Evolutionary conservation across 1,140 invertebrate genomes (phyloP).

Genomic region (Leguminivora glycinivorella): DNA sequence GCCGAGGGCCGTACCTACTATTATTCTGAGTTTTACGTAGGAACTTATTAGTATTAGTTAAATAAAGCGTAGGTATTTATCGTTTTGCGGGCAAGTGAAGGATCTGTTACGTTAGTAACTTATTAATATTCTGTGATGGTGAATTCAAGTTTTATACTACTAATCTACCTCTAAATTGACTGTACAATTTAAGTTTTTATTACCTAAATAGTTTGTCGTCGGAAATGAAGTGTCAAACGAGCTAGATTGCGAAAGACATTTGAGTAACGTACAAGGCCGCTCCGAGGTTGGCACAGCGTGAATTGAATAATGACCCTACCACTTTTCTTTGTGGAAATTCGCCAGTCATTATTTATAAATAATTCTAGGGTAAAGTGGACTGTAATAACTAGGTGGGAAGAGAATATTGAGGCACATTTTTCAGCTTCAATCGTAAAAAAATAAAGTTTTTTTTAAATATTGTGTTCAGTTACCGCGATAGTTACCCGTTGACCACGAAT

Average conservation of each 20-base stretch:
- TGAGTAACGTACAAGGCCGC: slow-evolving; percentile 1
- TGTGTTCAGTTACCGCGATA: too few relatives aligned
- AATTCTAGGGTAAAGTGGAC: slow-evolving; percentile 28
- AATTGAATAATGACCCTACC: slow-evolving; percentile 37
- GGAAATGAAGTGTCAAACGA: slow-evolving; percentile 1
- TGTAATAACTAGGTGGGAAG: slow-evolving; percentile 29
- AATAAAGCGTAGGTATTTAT: too few relatives aligned
- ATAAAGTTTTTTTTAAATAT: neutral
- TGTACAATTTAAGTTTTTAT: neutral
- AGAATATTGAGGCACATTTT: neutral
- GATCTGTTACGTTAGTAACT: too few relatives aligned
- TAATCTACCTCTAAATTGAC: too few relatives aligned
- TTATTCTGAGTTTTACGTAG: too few relatives aligned
- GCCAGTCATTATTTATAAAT: slow-evolving; percentile 41
- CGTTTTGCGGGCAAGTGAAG: too few relatives aligned
- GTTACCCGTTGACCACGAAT: too few relatives aligned
- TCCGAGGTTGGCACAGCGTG: slow-evolving; percentile 29
- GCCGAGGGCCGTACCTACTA: too few relatives aligned
- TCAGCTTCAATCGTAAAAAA: neutral
- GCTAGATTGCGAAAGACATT: slow-evolving; percentile 20
- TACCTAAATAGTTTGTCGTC: neutral
- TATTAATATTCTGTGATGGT: too few relatives aligned
- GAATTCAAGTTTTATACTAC: too few relatives aligned
- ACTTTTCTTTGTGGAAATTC: slow-evolving; percentile 35
- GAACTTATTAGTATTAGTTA: too few relatives aligned